These are phyloP conservation scores for Epizoanthus rinbou DNA, from an alignment of 92 coral and sea anemone species.

Conservation along the genomic window DNA sequence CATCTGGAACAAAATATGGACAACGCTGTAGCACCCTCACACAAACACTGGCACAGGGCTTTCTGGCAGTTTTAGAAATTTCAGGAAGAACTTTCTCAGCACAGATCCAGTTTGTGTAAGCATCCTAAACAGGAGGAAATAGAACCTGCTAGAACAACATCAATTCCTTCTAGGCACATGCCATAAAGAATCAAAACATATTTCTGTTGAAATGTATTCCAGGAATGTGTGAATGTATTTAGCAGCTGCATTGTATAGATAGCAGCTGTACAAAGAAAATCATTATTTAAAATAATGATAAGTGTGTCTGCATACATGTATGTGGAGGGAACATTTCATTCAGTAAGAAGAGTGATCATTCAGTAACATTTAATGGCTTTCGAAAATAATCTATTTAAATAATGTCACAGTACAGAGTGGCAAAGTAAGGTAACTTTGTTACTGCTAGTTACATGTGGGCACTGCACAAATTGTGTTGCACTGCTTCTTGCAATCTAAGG, in stretches of 20 bases:
- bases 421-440: too few species aligned
- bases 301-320: too few species aligned
- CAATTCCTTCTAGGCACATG: background rate
- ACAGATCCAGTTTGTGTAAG: conserved; percentile 39
- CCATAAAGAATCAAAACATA: background rate
- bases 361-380: too few species aligned
- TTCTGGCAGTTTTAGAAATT: conserved; percentile 8
- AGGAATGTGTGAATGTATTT: conserved; percentile 7
- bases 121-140: conserved; percentile 7
- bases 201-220: background rate
- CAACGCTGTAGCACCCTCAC: conserved; percentile 24
- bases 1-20: conserved; percentile 31
- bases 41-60: conserved; percentile 25
- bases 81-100: conserved; percentile 27
- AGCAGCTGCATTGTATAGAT: background rate
- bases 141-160: conserved; percentile 40
- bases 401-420: too few species aligned
- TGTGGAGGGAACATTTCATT: too few species aligned
- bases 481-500: too few species aligned
- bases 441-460: too few species aligned
- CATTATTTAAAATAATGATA: too few species aligned
- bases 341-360: too few species aligned
- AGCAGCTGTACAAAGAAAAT: too few species aligned
- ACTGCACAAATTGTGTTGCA: too few species aligned
- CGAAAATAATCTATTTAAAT: too few species aligned